Conservation (phyloP, 1,140 invertebrate species). For the Eriocheir sinensis region DNA sequence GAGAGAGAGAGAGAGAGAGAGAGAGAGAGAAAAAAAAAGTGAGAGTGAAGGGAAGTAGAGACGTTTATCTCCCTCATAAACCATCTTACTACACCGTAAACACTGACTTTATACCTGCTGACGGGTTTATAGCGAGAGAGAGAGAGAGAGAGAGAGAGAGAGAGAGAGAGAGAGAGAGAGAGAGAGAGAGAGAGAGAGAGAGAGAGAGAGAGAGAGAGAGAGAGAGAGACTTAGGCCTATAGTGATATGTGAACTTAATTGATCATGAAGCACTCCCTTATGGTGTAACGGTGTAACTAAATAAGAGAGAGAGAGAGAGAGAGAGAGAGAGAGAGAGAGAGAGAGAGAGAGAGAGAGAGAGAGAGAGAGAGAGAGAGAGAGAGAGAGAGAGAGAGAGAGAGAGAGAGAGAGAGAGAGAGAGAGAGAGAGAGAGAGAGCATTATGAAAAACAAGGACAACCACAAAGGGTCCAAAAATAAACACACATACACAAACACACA, state of each 20-base stretch:
- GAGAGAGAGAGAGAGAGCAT: neutral
- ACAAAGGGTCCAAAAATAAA: no score
- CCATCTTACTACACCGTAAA: neutral
- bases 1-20: constrained; percentile 18
- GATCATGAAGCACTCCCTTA: neutral
- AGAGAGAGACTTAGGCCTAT: neutral
- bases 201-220: neutral
- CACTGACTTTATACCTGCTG: neutral
- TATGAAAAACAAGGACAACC: no score
- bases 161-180: neutral
- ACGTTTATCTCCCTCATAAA: neutral
- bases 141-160: constrained; percentile 12
- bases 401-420: neutral
- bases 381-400: neutral
- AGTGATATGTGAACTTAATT: no score
- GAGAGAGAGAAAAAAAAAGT: neutral
- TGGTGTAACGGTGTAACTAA: neutral
- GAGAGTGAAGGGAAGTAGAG: constrained; percentile 3
- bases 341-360: neutral
- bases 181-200: neutral
- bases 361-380: neutral
- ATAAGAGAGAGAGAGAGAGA: neutral
- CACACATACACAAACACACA: neutral
- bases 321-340: neutral
- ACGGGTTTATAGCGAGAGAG: neutral